phyloP scores from a whole-genome alignment of 1,140 invertebrate species.

The Lethrus apterus region DNA sequence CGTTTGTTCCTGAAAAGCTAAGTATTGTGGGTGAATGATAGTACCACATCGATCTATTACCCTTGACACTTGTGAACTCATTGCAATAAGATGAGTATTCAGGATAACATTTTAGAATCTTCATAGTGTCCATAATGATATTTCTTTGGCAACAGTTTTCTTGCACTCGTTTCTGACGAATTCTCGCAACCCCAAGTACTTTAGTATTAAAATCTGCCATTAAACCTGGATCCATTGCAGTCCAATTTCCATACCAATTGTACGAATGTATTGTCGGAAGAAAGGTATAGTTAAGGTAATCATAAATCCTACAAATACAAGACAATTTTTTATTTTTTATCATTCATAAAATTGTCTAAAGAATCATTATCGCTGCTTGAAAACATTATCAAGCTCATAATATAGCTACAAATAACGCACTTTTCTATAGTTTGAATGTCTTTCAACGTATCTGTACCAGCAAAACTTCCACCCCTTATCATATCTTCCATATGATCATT shows the following conservation, averaged over 20 bases:
- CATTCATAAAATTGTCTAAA: not conserved
- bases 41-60: not conserved
- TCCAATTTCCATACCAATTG: constrained; percentile 10
- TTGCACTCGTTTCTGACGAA: constrained; percentile 13
- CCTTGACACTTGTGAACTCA: not conserved
- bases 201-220: constrained; percentile 14
- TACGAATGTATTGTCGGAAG: not conserved
- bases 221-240: constrained; percentile 3
- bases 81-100: not conserved
- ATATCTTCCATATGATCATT: constrained; percentile 20
- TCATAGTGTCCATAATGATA: not conserved
- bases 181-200: constrained; percentile 8
- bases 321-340: not conserved
- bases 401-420: constrained; percentile 10
- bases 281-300: constrained; percentile 12
- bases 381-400: no score
- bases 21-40: no score
- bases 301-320: constrained; percentile 3
- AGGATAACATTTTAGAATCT: not conserved
- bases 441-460: not conserved
- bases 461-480: constrained; percentile 5
- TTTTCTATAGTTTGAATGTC: constrained; percentile 14
- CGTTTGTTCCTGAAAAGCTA: no score
- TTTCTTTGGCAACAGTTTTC: not conserved
- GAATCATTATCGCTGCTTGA: not conserved